Percentiles rank a stretch among this genome's conserved stretches.
These are phyloP conservation scores for Acanthosepion pharaonis DNA, from an alignment of 2,888 invertebrate species.

Conservation along the genomic window DNA sequence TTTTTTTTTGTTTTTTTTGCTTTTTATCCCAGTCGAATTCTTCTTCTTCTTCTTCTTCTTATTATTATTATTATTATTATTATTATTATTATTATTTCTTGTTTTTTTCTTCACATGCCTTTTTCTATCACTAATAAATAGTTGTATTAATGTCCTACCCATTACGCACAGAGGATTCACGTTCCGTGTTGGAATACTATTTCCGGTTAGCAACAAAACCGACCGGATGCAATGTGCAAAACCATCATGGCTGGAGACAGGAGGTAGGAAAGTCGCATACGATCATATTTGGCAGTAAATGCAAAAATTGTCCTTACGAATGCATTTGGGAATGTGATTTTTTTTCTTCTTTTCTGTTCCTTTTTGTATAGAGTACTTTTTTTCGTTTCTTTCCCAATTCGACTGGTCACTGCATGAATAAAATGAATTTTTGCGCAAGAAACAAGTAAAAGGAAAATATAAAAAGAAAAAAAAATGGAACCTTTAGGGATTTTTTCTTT, in stretches of 20 bases:
- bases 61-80: neutral
- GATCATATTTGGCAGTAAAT: constrained; percentile 33
- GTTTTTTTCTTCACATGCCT: neutral
- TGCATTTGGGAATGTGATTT: neutral
- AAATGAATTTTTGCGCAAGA: neutral
- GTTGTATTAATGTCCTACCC: neutral
- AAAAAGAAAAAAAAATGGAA: neutral
- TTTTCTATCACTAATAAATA: neutral
- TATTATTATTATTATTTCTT: neutral
- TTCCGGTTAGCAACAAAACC: constrained; percentile 12
- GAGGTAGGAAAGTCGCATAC: neutral
- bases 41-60: neutral
- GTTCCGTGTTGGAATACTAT: constrained; percentile 1
- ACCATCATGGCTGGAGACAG: neutral
- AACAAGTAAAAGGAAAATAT: neutral
- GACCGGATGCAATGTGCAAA: neutral
- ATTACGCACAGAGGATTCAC: neutral
- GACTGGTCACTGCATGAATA: constrained; percentile 21
- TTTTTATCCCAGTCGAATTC: neutral
- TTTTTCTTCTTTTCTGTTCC: neutral
- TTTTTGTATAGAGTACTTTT: neutral
- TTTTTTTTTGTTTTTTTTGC: neutral
- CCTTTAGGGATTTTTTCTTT: neutral
- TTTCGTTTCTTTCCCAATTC: neutral
- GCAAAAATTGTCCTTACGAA: neutral